These are phyloP conservation scores for Choristoneura rosaceana DNA, from an alignment of 2,888 invertebrate species.

Conservation along the genomic window DNA sequence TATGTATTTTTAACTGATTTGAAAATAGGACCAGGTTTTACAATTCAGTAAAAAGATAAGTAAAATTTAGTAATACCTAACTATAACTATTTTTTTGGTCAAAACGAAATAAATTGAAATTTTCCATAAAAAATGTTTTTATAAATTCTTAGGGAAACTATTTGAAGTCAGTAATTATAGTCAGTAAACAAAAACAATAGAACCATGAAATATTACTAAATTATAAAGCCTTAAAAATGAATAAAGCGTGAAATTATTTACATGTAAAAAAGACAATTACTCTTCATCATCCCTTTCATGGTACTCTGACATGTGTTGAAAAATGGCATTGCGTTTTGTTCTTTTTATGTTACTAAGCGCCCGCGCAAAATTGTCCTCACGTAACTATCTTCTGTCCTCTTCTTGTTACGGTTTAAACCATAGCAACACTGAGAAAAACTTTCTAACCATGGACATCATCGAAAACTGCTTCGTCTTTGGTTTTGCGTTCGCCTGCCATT, in stretches of 20 bases:
- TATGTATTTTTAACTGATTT: background rate
- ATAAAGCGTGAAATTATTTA: background rate
- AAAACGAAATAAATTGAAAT: no score
- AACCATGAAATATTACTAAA: background rate
- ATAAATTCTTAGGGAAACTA: background rate
- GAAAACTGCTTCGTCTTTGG: background rate
- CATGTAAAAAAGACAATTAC: background rate
- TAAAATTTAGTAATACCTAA: no score
- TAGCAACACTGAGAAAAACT: background rate
- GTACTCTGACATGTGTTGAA: background rate
- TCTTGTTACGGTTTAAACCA: background rate
- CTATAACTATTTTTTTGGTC: no score
- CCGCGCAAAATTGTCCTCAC: background rate
- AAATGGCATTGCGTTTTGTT: background rate
- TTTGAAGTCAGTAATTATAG: background rate
- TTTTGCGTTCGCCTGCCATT: background rate
- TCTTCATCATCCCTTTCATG: background rate
- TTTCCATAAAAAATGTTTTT: no score
- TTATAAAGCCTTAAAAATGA: slow-evolving; percentile 1
- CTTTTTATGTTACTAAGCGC: background rate
- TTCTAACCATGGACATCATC: background rate
- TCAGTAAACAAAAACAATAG: background rate
- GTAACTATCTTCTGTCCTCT: slow-evolving; percentile 7
- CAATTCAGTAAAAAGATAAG: no score
- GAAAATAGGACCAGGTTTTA: background rate